Percentiles rank a stretch among this genome's conserved stretches.
Conservation (phyloP, 23 tunicate species). For the Trididemnum clinides region DNA sequence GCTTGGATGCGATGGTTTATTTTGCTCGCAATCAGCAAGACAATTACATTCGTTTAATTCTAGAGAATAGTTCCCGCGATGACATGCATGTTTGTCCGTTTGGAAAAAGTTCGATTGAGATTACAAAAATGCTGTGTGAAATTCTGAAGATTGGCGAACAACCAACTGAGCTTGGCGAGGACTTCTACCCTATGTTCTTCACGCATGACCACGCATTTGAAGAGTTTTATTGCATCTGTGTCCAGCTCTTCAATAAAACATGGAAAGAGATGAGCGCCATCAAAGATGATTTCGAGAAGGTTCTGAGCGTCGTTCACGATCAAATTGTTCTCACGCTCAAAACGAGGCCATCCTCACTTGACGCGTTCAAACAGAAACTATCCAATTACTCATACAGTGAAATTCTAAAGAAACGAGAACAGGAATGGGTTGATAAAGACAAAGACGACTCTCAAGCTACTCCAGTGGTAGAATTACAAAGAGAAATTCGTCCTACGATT, state of each 20-base stretch:
- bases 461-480: constrained; percentile 76
- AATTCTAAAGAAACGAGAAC: constrained; percentile 74
- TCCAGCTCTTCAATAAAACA: constrained; percentile 81
- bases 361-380: constrained; percentile 75
- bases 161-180: constrained; percentile 78
- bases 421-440: constrained; percentile 67
- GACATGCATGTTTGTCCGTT: constrained; percentile 92
- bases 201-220: constrained; percentile 90
- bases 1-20: constrained; percentile 75
- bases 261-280: constrained; percentile 98
- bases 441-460: constrained; percentile 62
- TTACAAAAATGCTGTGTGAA: constrained; percentile 86
- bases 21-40: constrained; percentile 92
- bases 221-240: constrained; percentile 76
- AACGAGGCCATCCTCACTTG: constrained; percentile 64
- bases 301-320: constrained; percentile 72
- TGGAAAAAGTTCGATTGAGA: constrained; percentile 64
- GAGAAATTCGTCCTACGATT: constrained; percentile 62
- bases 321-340: constrained; percentile 54
- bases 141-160: constrained; percentile 88
- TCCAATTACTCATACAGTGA: constrained; percentile 45
- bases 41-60: constrained; percentile 58
- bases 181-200: constrained; percentile 84
- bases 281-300: constrained; percentile 88
- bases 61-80: constrained; percentile 88